Conservation (phyloP, 53 echinoderm and acorn worm genomes). For the Luidia sarsii region DNA sequence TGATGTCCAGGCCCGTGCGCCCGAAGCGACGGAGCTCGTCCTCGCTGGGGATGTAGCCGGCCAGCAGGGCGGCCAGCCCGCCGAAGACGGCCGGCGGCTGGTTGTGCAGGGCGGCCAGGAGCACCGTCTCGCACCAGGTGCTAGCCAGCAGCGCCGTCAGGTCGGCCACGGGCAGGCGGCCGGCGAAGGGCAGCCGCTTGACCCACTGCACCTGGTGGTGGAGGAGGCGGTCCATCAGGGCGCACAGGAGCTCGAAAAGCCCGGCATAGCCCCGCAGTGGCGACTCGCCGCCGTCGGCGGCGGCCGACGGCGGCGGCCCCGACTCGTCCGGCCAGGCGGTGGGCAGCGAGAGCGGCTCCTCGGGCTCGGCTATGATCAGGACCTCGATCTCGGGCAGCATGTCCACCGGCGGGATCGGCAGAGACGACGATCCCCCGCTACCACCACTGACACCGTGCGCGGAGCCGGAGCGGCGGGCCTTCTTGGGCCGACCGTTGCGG, state of each 20-base stretch:
- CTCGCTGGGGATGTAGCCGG: constrained; percentile 86
- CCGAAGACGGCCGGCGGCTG: constrained; percentile 80
- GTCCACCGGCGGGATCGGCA: constrained; percentile 7
- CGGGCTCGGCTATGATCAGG: constrained; percentile 75
- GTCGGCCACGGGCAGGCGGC: constrained; percentile 67
- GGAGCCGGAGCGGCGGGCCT: constrained; percentile 24
- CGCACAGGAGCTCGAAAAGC: constrained; percentile 89
- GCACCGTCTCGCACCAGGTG: constrained; percentile 80
- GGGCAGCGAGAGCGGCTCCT: constrained; percentile 62
- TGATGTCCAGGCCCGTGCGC: constrained; percentile 89
- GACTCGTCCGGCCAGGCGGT: constrained; percentile 51
- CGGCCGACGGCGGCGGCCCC: constrained; percentile 53
- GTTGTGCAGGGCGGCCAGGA: constrained; percentile 73
- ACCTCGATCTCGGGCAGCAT: constrained; percentile 90
- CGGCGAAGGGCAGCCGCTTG: constrained; percentile 79
- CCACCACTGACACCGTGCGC: too few species aligned
- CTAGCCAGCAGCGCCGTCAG: constrained; percentile 77
- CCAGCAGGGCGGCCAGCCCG: constrained; percentile 67
- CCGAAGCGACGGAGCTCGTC: constrained; percentile 93
- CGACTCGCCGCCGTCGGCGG: constrained; percentile 48
- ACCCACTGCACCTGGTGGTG: constrained; percentile 89
- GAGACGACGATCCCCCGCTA: too few species aligned
- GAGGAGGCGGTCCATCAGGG: constrained; percentile 84
- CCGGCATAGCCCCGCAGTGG: constrained; percentile 63
- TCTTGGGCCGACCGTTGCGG: neutral